Conservation (phyloP, 2,797 vertebrate species). For the Centroberyx gerrardi region DNA sequence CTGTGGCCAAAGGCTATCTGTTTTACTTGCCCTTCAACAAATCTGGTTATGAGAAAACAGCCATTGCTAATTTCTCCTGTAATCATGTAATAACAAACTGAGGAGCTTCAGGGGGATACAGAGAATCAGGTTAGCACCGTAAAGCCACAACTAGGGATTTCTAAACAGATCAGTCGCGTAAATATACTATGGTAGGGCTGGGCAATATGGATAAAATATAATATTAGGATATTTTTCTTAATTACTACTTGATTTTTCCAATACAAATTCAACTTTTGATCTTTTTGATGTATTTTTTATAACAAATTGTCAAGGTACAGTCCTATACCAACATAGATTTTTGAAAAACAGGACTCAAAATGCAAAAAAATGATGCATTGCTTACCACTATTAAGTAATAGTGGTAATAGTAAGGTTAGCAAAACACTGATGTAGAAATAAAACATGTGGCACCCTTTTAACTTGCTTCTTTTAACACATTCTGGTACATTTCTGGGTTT, state of each 20-base stretch:
- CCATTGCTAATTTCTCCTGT: constrained; percentile 75
- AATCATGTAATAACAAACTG: constrained; percentile 86
- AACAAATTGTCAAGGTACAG: background rate
- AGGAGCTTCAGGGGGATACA: constrained; percentile 78
- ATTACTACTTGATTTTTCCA: constrained; percentile 21
- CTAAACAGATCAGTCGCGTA: constrained; percentile 45
- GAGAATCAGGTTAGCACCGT: constrained; percentile 56
- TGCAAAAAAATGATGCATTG: background rate
- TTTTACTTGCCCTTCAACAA: constrained; percentile 62
- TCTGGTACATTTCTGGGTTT: background rate
- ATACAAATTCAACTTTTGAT: constrained; percentile 26
- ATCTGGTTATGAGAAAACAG: constrained; percentile 67
- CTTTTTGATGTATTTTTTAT: background rate
- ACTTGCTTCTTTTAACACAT: too few species aligned
- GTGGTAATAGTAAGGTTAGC: constrained; percentile 82
- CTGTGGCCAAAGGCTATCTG: constrained; percentile 59
- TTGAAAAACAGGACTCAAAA: background rate
- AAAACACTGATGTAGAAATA: constrained; percentile 24
- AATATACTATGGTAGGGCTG: constrained; percentile 14
- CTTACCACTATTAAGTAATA: constrained; percentile 67
- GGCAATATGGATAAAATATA: constrained; percentile 20
- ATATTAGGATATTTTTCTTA: constrained; percentile 27
- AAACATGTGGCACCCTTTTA: background rate
- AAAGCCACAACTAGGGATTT: constrained; percentile 41
- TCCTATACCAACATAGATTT: constrained; percentile 7